phyloP scores from a whole-genome alignment of 2,888 invertebrate genomes.

The Spodoptera exigua region DNA sequence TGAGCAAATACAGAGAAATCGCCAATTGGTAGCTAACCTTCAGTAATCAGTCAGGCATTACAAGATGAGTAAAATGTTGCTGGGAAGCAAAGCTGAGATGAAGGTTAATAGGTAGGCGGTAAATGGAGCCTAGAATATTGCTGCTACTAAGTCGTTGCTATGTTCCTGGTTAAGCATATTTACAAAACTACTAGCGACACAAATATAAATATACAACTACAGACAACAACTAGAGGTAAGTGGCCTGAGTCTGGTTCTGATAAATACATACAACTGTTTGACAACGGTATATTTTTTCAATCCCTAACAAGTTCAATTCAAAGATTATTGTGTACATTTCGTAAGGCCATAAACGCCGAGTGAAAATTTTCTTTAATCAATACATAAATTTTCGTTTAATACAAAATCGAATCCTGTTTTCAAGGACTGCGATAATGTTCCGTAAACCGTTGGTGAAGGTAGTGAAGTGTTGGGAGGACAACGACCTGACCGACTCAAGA shows the following conservation, averaged over 20 bases:
- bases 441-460: constrained; percentile 83
- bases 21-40: constrained; percentile 49
- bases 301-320: constrained; percentile 46
- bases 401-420: constrained; percentile 79
- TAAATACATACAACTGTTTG: constrained; percentile 42
- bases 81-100: constrained; percentile 36
- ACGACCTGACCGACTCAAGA: constrained; percentile 85
- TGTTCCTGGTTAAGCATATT: constrained; percentile 23
- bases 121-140: constrained; percentile 27
- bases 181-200: constrained; percentile 17
- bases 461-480: constrained; percentile 83
- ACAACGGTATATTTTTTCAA: constrained; percentile 58
- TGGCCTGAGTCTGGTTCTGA: constrained; percentile 45
- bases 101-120: constrained; percentile 33
- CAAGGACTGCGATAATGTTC: constrained; percentile 83
- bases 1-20: constrained; percentile 53
- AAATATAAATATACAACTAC: constrained; percentile 22
- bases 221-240: constrained; percentile 50
- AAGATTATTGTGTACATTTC: constrained; percentile 41
- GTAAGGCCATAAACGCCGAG: constrained; percentile 34
- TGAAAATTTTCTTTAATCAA: constrained; percentile 46
- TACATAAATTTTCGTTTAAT: constrained; percentile 53
- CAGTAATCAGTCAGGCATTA: constrained; percentile 56
- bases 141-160: constrained; percentile 14
- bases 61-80: constrained; percentile 51